Evolutionary conservation across 30 jellyfish, hydroid and myxozoan genomes (phyloP), one percentile per base, ranked within the genome.

Genomic region (Pelagia noctiluca): DNA sequence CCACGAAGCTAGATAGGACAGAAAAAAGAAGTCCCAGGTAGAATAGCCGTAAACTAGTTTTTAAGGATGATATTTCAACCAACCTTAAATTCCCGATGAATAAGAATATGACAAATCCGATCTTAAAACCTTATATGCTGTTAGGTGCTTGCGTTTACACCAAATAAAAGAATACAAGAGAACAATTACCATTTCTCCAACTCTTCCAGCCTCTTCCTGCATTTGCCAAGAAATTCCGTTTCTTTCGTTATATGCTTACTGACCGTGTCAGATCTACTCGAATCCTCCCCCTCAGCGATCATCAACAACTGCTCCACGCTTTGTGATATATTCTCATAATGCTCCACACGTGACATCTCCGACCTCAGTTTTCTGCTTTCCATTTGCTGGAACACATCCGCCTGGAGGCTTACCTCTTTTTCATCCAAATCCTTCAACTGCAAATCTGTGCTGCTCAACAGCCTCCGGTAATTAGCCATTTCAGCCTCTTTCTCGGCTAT

Each of bases 261-360:
- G 2, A 46, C 81, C 50, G n/a, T n/a, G 68, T 8, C 21, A 8
- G 21, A 19, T 10, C 70, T 82, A 11, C 77, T 50, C 22, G 92
- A 86, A 29, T 82, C 92, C 30, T 69, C 74, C 63, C 92, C 92
- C 50, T 82, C 92, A 28, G 92, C 72, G 29, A 82, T 71, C 49
- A 86, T 67, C 62, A 87, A 18, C 42, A 87, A 35, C 50, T 78
- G 90, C 54, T 87, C 96, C 29, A 87, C 88, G 62, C 89, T 87
- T 37, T 85, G 78, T 13, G 96, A 76, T 24, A 87, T 87, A 57
- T 78, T 80, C 63, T 78, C 82, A 28, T 87, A 66, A 37, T 78
- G 82, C 80, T 75, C 71, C 25, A 77, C 89, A 10, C 91, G 86
- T 16, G 87, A 30, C 35, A 73, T 35, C 28, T 77, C 86, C 2